Evolutionary conservation across 2,888 invertebrate genomes (phyloP).

Genomic region (Pyrrhosoma nymphula): DNA sequence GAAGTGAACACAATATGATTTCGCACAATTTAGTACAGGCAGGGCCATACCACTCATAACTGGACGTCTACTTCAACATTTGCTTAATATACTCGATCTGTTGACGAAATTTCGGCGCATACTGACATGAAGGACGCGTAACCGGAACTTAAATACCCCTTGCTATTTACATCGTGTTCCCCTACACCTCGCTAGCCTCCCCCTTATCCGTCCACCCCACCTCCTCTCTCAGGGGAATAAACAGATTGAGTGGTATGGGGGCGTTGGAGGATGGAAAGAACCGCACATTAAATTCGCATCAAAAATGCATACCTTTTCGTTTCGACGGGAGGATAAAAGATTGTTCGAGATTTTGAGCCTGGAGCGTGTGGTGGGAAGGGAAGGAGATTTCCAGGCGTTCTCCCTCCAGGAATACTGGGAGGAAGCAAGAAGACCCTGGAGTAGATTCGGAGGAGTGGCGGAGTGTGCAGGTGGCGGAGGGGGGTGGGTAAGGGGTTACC

Average conservation of each 20-base stretch:
- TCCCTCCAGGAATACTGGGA: background rate
- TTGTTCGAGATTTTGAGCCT: constrained; percentile 11
- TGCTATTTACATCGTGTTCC: too few species aligned
- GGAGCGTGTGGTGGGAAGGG: background rate
- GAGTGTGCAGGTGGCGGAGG: background rate
- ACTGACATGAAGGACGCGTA: too few species aligned
- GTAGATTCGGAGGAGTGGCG: background rate
- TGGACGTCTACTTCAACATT: too few species aligned
- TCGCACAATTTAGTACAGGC: too few species aligned
- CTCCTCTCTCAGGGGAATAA: background rate
- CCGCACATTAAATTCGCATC: constrained; percentile 60
- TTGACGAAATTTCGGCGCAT: too few species aligned
- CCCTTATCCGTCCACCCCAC: background rate
- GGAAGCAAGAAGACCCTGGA: background rate
- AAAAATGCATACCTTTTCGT: constrained; percentile 52
- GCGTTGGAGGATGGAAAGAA: background rate
- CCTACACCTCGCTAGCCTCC: background rate
- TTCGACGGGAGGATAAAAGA: constrained; percentile 14
- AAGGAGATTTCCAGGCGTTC: background rate
- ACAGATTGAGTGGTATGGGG: background rate
- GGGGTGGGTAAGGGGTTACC: background rate
- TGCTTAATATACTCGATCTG: too few species aligned
- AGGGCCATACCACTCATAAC: too few species aligned
- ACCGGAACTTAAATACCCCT: too few species aligned
- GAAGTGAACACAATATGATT: too few species aligned